phyloP scores from a whole-genome alignment of 2,113 vertebrate species.

The Platysternon megacephalum region DNA sequence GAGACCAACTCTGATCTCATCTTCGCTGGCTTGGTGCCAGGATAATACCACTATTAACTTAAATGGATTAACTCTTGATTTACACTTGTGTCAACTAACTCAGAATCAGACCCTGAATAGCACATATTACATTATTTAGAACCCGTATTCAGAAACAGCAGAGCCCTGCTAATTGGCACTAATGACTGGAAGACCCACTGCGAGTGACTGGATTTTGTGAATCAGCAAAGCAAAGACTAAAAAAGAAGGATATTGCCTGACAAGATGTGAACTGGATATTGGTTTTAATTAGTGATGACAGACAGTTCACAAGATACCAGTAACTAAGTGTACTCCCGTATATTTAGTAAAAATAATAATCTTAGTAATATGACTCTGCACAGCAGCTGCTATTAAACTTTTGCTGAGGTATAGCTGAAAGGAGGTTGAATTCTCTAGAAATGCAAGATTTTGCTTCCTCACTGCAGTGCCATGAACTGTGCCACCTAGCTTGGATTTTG shows the following conservation, averaged over 20 bases:
- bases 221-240: neutral
- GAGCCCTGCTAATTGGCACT: neutral
- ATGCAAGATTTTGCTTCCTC: neutral
- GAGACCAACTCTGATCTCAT: neutral
- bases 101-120: neutral
- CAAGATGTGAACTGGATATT: rapidly evolving
- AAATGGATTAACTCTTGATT: neutral
- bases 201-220: neutral
- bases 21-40: neutral
- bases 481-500: neutral
- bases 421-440: neutral
- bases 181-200: neutral
- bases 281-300: neutral
- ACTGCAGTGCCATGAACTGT: neutral
- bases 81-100: neutral
- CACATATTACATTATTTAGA: neutral
- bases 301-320: neutral
- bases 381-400: neutral
- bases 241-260: neutral
- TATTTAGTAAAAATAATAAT: neutral
- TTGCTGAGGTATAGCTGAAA: neutral
- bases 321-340: neutral
- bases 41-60: neutral
- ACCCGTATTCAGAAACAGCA: neutral
- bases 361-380: neutral